These are phyloP conservation scores for Ianthella basta DNA, from an alignment of 37 sponge, comb jelly and placozoan genomes.

Conservation along the genomic window DNA sequence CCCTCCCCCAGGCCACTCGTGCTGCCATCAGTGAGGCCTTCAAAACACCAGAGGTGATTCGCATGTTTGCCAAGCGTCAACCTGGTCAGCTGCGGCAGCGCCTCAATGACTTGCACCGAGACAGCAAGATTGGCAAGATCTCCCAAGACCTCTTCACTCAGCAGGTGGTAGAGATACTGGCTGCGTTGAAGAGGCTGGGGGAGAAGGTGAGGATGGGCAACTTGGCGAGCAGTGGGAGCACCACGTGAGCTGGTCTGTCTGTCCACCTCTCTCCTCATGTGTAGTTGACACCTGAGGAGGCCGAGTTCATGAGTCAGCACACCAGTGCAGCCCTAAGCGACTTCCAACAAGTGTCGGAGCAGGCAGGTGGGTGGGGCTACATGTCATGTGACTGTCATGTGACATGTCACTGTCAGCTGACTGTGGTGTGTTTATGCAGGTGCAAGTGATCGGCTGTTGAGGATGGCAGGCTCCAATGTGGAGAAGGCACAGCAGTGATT, in stretches of 20 bases:
- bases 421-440: background rate
- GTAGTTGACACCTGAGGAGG: slow-evolving; percentile 79
- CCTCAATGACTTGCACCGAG: slow-evolving; percentile 89
- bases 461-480: slow-evolving; percentile 80
- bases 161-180: slow-evolving; percentile 87
- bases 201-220: slow-evolving; percentile 73
- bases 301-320: slow-evolving; percentile 79
- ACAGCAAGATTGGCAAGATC: slow-evolving; percentile 88
- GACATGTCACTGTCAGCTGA: background rate
- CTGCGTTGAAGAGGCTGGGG: slow-evolving; percentile 88
- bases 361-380: slow-evolving; percentile 25
- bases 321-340: slow-evolving; percentile 78
- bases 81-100: slow-evolving; percentile 94
- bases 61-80: slow-evolving; percentile 96
- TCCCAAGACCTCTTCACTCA: slow-evolving; percentile 73
- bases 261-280: background rate
- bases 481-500: slow-evolving; percentile 63
- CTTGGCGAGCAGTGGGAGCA: background rate
- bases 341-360: slow-evolving; percentile 73
- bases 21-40: slow-evolving; percentile 99
- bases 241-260: background rate
- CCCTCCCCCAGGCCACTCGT: slow-evolving; percentile 77
- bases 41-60: slow-evolving; percentile 97
- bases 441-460: slow-evolving; percentile 69
- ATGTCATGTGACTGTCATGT: background rate